Evolutionary conservation across 2,113 vertebrate genomes (phyloP), one percentile per base, ranked within the genome.

Genomic region (Cnemophilus loriae): DNA sequence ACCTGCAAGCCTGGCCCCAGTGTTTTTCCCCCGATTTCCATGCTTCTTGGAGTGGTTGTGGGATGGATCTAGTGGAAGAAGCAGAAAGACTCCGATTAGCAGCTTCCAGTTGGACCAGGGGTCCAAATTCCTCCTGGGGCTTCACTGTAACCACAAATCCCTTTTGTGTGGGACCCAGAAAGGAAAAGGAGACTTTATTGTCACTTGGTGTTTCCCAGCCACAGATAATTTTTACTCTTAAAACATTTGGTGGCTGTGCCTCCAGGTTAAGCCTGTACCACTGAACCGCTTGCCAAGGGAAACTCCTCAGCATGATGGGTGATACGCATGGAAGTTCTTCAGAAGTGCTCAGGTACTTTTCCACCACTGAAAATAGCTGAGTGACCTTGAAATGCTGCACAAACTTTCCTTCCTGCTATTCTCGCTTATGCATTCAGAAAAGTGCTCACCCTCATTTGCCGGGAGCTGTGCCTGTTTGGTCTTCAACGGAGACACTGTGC

Each of bases 1-100:
- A 97, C 97, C 97, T 95, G 93, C 77, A 87, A 92, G 77, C 52
- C 94, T 95, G 74, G 93, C 73, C 44, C 90, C 93, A 24, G 81
- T 30, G 14, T 77, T 86, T 90, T 97, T 97, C 17, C 88, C 93
- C 55, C 93, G 68, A 65, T 89, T 95, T 93, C 95, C 95, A 1
- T 95, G 94, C 75, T 94, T 96, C 87, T 93, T 96, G 41, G 93
- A 93, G 32, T 92, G 96, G 37, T 75, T 87, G 39, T 94, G 93
- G 35, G 82, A 64, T 4, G 7, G 35, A 60, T 97, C 96, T 97
- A 35, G 26, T 21, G 30, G 15, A 82, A 90, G 49, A 93, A 91
- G 59, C n/a, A 86, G 83, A 93, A 73, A 93, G 9, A 82, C 16
- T 52, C 16, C 2, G 2, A 33, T 93, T 92, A 97, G 52, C 39